phyloP scores from a whole-genome alignment of 1,140 invertebrate species.

The Eupristina koningsbergeri region DNA sequence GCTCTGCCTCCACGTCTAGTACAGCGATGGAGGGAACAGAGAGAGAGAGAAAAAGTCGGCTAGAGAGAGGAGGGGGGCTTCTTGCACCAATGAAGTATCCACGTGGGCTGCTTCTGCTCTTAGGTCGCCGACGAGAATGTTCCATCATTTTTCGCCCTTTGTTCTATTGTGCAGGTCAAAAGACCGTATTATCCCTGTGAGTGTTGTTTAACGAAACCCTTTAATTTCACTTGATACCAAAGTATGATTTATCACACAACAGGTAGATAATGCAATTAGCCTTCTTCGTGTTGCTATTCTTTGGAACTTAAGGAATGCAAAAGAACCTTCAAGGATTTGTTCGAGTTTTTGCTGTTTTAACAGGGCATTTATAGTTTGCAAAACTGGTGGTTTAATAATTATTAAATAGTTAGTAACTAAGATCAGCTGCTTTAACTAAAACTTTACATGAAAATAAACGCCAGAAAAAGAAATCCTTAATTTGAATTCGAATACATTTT shows the following conservation, averaged over 20 bases:
- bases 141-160: slow-evolving; percentile 28
- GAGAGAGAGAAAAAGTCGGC: too few species aligned
- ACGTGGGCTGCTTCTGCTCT: neutral
- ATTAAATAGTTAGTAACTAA: too few species aligned
- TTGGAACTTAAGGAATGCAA: neutral
- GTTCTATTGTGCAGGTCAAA: slow-evolving; percentile 17
- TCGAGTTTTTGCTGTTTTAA: neutral
- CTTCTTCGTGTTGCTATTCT: neutral
- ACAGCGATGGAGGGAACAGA: neutral
- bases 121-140: neutral
- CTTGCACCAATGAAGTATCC: slow-evolving; percentile 35
- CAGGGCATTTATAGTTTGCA: neutral
- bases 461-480: too few species aligned
- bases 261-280: slow-evolving; percentile 7
- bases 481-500: too few species aligned
- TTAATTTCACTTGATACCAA: neutral
- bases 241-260: neutral
- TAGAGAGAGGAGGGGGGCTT: neutral
- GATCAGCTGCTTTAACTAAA: too few species aligned
- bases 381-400: too few species aligned
- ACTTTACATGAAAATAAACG: too few species aligned
- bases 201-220: slow-evolving; percentile 10
- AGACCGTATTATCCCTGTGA: neutral
- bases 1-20: slow-evolving; percentile 53
- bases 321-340: neutral